phyloP scores from a whole-genome alignment of 2,888 invertebrate species.

The Conus canariensis region DNA sequence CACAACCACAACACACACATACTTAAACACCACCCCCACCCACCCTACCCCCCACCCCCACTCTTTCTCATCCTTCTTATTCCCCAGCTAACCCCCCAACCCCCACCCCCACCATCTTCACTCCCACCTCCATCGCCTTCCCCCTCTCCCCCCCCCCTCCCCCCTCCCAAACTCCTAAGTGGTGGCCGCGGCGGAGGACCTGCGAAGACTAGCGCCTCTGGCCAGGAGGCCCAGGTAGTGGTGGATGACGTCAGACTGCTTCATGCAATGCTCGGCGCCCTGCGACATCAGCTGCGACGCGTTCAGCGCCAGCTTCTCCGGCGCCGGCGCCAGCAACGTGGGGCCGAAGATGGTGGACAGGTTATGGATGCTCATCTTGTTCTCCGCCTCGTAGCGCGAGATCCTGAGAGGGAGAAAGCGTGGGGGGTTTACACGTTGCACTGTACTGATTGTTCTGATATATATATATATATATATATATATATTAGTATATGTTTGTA shows the following conservation, averaged over 20 bases:
- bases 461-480: no score
- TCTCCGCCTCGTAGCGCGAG: slow-evolving; percentile 90
- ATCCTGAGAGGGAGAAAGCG: slow-evolving; percentile 82
- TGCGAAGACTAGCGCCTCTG: slow-evolving; percentile 62
- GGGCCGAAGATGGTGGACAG: slow-evolving; percentile 97
- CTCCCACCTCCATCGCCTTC: no score
- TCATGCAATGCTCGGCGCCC: slow-evolving; percentile 96
- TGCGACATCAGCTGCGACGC: slow-evolving; percentile 84
- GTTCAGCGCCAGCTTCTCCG: slow-evolving; percentile 73
- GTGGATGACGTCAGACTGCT: slow-evolving; percentile 87
- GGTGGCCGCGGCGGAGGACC: slow-evolving; percentile 45
- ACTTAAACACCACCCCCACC: no score
- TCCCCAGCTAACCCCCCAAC: no score
- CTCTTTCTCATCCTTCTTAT: no score
- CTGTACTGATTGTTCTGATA: no score
- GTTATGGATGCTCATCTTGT: slow-evolving; percentile 97
- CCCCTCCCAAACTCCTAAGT: not conserved
- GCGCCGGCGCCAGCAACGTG: slow-evolving; percentile 90
- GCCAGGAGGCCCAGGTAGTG: slow-evolving; percentile 67
- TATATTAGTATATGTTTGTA: no score
- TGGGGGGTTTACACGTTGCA: no score
- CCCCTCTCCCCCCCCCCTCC: no score
- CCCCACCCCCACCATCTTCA: no score
- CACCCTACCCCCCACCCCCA: no score
- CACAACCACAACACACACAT: no score